phyloP scores from a whole-genome alignment of 2,797 vertebrate genomes.

The Xyrichtys novacula region DNA sequence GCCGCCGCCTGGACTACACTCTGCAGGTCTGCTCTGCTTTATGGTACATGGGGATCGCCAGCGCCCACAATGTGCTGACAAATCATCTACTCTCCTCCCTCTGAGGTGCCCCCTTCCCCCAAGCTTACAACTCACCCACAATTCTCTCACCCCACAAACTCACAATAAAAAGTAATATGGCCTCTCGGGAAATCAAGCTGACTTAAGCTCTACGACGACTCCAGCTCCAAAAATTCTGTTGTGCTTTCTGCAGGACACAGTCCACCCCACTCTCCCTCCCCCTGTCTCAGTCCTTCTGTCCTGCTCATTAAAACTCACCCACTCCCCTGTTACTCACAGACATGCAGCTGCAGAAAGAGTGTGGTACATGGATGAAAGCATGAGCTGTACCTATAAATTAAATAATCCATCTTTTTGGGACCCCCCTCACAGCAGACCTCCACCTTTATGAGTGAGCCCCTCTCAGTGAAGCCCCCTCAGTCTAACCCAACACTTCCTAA shows the following conservation, averaged over 20 bases:
- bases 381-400: constrained; percentile 55
- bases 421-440: constrained; percentile 38
- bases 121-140: constrained; percentile 39
- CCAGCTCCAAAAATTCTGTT: constrained; percentile 62
- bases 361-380: constrained; percentile 44
- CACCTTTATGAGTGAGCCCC: constrained; percentile 32
- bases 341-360: constrained; percentile 48
- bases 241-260: constrained; percentile 48
- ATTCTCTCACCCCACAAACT: constrained; percentile 48
- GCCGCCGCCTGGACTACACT: constrained; percentile 42
- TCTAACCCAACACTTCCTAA: constrained; percentile 21
- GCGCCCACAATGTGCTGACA: constrained; percentile 70
- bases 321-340: constrained; percentile 32
- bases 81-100: constrained; percentile 66
- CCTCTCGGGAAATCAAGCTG: constrained; percentile 69
- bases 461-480: constrained; percentile 1
- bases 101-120: constrained; percentile 45
- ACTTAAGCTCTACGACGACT: constrained; percentile 60
- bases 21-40: constrained; percentile 51
- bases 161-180: constrained; percentile 77
- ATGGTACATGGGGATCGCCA: constrained; percentile 45
- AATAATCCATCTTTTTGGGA: constrained; percentile 60
- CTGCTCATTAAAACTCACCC: constrained; percentile 15
- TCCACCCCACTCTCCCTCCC: constrained; percentile 10
- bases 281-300: constrained; percentile 1